Evolutionary conservation across 2,797 vertebrate genomes (phyloP).

Genomic region (Phoxinus dragarum): DNA sequence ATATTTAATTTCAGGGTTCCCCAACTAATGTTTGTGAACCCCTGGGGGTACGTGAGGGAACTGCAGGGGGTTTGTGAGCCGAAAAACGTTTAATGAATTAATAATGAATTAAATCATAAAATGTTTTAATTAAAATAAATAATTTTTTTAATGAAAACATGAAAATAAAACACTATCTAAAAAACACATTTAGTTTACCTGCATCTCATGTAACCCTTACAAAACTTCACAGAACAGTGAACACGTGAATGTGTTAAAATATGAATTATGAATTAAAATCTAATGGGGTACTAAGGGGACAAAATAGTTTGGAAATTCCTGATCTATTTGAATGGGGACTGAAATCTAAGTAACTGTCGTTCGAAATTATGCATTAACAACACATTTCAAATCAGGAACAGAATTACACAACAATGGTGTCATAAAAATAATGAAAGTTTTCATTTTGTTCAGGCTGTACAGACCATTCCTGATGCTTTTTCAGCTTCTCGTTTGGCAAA

Average conservation of each 20-base stretch:
- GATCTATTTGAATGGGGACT: neutral
- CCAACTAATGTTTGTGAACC: neutral
- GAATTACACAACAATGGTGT: neutral
- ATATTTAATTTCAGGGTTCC: neutral
- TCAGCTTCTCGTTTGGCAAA: neutral
- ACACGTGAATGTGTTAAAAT: neutral
- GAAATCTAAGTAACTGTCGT: neutral
- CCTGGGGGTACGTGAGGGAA: neutral
- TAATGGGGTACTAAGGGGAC: neutral
- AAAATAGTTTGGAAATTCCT: neutral
- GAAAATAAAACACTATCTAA: too few species aligned
- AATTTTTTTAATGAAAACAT: too few species aligned
- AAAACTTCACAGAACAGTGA: neutral
- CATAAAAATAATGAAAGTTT: neutral
- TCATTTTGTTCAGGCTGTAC: neutral
- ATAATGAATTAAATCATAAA: neutral
- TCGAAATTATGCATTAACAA: neutral
- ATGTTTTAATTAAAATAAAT: neutral
- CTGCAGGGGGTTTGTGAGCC: neutral
- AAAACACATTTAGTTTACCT: too few species aligned
- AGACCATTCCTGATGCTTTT: neutral
- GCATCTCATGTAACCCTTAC: too few species aligned
- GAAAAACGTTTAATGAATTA: neutral
- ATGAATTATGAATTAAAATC: neutral
- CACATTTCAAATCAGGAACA: neutral